These are phyloP conservation scores for Tupiocoris notatus DNA, from an alignment of 2,888 invertebrate genomes.

Conservation along the genomic window DNA sequence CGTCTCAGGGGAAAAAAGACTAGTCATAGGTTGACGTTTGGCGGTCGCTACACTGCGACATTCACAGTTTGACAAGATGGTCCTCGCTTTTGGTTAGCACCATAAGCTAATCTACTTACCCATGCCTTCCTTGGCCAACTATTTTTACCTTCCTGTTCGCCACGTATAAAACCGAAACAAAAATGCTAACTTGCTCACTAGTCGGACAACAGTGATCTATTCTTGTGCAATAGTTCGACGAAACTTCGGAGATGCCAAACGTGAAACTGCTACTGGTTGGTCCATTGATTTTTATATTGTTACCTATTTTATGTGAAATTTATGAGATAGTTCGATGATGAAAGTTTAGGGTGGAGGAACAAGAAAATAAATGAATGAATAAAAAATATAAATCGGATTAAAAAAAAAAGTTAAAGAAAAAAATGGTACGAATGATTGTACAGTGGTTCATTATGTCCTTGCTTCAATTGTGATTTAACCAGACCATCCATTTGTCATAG, in stretches of 20 bases:
- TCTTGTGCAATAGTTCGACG: neutral
- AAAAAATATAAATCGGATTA: too few relatives aligned
- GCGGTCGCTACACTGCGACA: neutral
- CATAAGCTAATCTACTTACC: neutral
- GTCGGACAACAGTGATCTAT: neutral
- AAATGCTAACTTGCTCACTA: neutral
- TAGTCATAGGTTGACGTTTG: neutral
- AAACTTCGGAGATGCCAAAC: neutral
- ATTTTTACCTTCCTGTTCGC: neutral
- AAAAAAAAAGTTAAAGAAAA: too few relatives aligned
- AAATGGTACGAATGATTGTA: too few relatives aligned
- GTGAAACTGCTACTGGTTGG: neutral
- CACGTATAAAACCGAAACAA: neutral
- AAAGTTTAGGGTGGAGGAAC: too few relatives aligned
- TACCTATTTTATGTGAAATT: too few relatives aligned
- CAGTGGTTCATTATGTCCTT: too few relatives aligned
- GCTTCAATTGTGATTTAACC: too few relatives aligned
- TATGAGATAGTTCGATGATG: too few relatives aligned
- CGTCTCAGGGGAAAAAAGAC: neutral
- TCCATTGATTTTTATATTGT: neutral
- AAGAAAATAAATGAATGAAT: too few relatives aligned
- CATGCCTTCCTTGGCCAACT: too few relatives aligned
- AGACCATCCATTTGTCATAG: too few relatives aligned
- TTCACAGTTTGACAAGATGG: neutral
- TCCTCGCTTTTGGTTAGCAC: neutral